phyloP scores from a whole-genome alignment of 1,140 invertebrate genomes.

The Gyrodactylus salaris region DNA sequence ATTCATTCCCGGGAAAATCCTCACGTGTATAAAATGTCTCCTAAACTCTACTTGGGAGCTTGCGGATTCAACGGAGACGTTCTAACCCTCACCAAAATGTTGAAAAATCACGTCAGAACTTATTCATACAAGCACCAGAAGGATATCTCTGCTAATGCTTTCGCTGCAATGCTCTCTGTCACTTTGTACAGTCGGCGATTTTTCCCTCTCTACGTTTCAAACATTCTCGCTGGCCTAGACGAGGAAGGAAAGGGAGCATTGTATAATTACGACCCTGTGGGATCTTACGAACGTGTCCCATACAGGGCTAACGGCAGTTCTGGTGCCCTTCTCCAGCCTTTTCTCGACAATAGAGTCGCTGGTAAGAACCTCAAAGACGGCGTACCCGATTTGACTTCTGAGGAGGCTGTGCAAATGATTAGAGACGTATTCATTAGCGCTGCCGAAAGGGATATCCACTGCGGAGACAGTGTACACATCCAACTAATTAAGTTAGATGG shows the following conservation, averaged over 20 bases:
- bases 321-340: constrained; percentile 23
- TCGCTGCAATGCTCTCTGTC: constrained; percentile 70
- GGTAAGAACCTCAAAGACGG: constrained; percentile 1
- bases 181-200: constrained; percentile 83
- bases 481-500: constrained; percentile 62
- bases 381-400: constrained; percentile 26
- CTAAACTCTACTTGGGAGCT: constrained; percentile 45
- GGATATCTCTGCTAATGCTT: constrained; percentile 53
- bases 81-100: constrained; percentile 48
- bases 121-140: constrained; percentile 78
- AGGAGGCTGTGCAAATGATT: constrained; percentile 43
- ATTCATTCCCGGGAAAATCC: constrained; percentile 55
- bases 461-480: constrained; percentile 57
- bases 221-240: constrained; percentile 51
- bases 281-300: constrained; percentile 43
- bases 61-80: constrained; percentile 89
- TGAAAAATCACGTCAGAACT: constrained; percentile 60
- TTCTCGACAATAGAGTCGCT: constrained; percentile 25
- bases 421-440: constrained; percentile 86
- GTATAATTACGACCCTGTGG: constrained; percentile 80
- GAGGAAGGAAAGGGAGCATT: constrained; percentile 41
- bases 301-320: constrained; percentile 45
- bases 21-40: constrained; percentile 26
- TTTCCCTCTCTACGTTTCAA: constrained; percentile 88
- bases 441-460: constrained; percentile 77